Percentiles rank a stretch among this genome's conserved stretches.
Conservation (phyloP, 2,888 invertebrate genomes). For the Gandaritis pyraliata region DNA sequence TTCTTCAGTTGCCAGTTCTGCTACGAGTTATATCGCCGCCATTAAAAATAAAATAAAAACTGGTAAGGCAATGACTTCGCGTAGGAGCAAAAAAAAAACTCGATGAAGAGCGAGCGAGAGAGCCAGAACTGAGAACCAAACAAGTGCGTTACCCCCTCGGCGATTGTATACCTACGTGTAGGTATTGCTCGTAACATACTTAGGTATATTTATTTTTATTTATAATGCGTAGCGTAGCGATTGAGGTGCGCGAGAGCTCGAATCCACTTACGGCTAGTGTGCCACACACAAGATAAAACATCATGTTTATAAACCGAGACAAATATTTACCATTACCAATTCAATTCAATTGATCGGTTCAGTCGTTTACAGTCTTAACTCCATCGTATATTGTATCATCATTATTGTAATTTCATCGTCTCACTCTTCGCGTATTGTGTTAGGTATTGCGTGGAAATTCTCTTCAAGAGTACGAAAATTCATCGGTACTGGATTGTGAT, state of each 20-base stretch:
- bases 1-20: slow-evolving; percentile 54
- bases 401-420: not conserved
- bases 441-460: no score
- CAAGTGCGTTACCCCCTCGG: slow-evolving; percentile 83
- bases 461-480: no score
- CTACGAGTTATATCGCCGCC: slow-evolving; percentile 61
- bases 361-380: slow-evolving; percentile 11
- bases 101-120: slow-evolving; percentile 67
- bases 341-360: slow-evolving; percentile 33
- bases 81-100: slow-evolving; percentile 64
- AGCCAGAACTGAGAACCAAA: slow-evolving; percentile 60
- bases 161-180: slow-evolving; percentile 61
- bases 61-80: slow-evolving; percentile 76
- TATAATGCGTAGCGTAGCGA: slow-evolving; percentile 59
- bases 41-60: slow-evolving; percentile 72
- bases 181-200: slow-evolving; percentile 5
- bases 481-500: no score
- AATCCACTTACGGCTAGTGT: slow-evolving; percentile 35
- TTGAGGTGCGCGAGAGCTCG: slow-evolving; percentile 42
- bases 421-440: no score
- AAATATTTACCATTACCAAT: slow-evolving; percentile 43
- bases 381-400: not conserved
- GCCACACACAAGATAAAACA: slow-evolving; percentile 32
- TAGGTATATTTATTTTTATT: slow-evolving; percentile 63
- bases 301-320: slow-evolving; percentile 45